phyloP scores from a whole-genome alignment of 23 tunicate species.

The Corella eumyota region DNA sequence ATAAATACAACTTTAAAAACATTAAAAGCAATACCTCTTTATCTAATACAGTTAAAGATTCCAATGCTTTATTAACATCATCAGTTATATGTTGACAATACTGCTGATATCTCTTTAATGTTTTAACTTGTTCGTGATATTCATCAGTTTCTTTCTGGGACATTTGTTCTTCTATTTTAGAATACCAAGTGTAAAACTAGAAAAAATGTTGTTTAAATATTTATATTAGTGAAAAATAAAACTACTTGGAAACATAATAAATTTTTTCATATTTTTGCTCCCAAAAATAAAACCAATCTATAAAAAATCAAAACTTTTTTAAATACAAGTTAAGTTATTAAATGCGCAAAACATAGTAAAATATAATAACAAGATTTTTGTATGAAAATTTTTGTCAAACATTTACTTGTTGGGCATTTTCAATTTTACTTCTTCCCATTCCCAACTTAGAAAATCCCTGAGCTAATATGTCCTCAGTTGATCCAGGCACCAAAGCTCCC shows the following conservation, averaged over 20 bases:
- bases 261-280: too few relatives aligned
- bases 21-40: conserved; percentile 61
- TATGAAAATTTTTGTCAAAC: neutral
- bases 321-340: too few relatives aligned
- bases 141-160: conserved; percentile 41
- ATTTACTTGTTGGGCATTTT: conserved; percentile 71
- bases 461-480: conserved; percentile 63
- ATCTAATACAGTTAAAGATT: conserved; percentile 55
- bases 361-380: neutral
- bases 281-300: too few relatives aligned
- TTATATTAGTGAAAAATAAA: too few relatives aligned
- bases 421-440: conserved; percentile 67
- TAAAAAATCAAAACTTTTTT: neutral
- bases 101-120: conserved; percentile 26
- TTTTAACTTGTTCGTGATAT: conserved; percentile 41
- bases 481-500: conserved; percentile 40
- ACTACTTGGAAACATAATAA: too few relatives aligned
- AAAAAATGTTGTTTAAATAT: neutral
- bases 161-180: conserved; percentile 72
- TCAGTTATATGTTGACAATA: conserved; percentile 45
- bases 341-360: too few relatives aligned
- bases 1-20: neutral
- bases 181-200: conserved; percentile 78
- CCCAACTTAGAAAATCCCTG: conserved; percentile 73
- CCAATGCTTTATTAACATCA: conserved; percentile 62